phyloP scores from a whole-genome alignment of 2,888 invertebrate species.

The Octonoba sinensis region DNA sequence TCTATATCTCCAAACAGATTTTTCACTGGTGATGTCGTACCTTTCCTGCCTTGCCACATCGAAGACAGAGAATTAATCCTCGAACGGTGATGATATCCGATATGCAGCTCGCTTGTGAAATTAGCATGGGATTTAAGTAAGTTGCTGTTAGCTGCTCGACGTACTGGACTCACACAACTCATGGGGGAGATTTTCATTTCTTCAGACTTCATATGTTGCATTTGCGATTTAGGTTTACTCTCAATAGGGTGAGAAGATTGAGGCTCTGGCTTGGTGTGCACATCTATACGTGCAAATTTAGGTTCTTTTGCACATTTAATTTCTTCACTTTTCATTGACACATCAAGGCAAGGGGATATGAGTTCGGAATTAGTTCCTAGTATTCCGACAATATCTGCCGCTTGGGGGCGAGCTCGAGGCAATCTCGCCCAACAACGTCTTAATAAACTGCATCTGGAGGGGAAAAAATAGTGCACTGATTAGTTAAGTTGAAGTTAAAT shows the following conservation, averaged over 20 bases:
- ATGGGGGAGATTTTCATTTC: neutral
- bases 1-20: slow-evolving; percentile 15
- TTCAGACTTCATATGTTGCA: slow-evolving; percentile 19
- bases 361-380: slow-evolving; percentile 84
- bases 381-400: slow-evolving; percentile 84
- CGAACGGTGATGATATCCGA: neutral
- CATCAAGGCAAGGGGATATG: slow-evolving; percentile 83
- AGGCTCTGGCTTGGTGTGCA: slow-evolving; percentile 1
- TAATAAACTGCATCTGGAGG: slow-evolving; percentile 76
- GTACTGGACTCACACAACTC: too few relatives aligned
- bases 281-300: slow-evolving; percentile 25
- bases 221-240: neutral
- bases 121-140: too few relatives aligned
- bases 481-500: too few relatives aligned
- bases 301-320: slow-evolving; percentile 37
- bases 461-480: neutral
- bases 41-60: slow-evolving; percentile 40
- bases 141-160: too few relatives aligned
- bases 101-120: too few relatives aligned
- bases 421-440: slow-evolving; percentile 85
- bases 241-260: too few relatives aligned
- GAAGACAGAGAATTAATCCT: slow-evolving; percentile 58
- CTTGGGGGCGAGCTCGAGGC: slow-evolving; percentile 80
- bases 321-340: slow-evolving; percentile 52
- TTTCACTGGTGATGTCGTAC: slow-evolving; percentile 26